A percentile compares a stretch with the other conserved stretches of the same genome.
Evolutionary conservation across 2,797 vertebrate species (phyloP).

Genomic region (Cirrhinus mrigala): DNA sequence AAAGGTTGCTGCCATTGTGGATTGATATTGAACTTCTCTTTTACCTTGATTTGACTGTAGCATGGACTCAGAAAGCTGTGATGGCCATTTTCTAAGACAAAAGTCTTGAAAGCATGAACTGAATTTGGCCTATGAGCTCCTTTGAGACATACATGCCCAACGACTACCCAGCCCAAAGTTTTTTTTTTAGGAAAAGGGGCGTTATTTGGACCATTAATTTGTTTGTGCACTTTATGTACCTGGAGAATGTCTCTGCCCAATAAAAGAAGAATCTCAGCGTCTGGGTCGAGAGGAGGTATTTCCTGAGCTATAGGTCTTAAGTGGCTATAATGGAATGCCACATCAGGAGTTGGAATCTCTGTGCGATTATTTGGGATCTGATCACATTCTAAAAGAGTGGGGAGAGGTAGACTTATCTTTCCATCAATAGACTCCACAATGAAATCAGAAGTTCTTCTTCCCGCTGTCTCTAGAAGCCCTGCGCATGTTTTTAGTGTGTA

Average conservation of each 20-base stretch:
- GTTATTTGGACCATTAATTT: background rate
- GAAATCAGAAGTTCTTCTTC: constrained; percentile 6
- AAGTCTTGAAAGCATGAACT: background rate
- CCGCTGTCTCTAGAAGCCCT: background rate
- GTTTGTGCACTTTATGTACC: background rate
- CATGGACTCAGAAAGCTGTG: constrained; percentile 25
- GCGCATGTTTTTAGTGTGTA: constrained; percentile 24
- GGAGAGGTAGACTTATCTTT: background rate
- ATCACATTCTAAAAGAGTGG: constrained; percentile 10
- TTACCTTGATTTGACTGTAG: constrained; percentile 8
- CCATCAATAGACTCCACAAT: background rate
- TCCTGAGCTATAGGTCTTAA: background rate
- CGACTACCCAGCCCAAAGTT: background rate
- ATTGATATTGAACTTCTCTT: constrained; percentile 17
- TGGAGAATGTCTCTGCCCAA: background rate
- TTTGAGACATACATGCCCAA: background rate
- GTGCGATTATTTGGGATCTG: constrained; percentile 10
- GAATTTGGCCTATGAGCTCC: constrained; percentile 1
- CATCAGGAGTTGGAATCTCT: background rate
- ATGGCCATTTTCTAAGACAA: background rate
- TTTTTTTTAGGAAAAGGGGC: background rate
- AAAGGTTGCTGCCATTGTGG: background rate
- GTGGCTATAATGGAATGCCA: background rate
- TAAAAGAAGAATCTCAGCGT: constrained; percentile 7
- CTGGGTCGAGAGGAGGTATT: background rate